Conservation (phyloP, 2,113 vertebrate genomes). For the Brachypteracias leptosomus region DNA sequence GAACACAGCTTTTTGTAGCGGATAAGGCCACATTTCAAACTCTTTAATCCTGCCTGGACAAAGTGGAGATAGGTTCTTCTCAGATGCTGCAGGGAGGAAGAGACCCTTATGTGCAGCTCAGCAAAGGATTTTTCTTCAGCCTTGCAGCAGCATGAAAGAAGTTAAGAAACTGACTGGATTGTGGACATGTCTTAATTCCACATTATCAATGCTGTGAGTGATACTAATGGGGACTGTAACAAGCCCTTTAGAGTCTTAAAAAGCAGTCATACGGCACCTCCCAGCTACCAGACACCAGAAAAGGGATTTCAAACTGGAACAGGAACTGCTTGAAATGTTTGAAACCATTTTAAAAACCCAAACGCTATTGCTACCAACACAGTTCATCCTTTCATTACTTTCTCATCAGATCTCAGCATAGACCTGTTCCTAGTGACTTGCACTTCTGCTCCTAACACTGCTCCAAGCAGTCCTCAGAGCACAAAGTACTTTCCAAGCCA, state of each 20-base stretch:
- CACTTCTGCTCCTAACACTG: neutral
- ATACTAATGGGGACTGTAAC: rapidly evolving
- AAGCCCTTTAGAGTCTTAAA: neutral
- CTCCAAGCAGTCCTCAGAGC: neutral
- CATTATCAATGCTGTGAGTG: rapidly evolving
- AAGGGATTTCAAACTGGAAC: neutral
- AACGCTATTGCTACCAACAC: neutral
- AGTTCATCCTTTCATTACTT: neutral
- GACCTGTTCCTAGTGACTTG: neutral
- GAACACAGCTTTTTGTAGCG: neutral
- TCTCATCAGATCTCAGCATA: neutral
- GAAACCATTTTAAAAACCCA: neutral
- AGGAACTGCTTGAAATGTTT: neutral
- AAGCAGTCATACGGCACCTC: neutral
- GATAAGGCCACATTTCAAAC: neutral
- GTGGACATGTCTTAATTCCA: neutral
- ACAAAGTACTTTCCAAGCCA: neutral
- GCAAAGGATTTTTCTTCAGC: neutral
- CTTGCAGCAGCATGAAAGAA: neutral
- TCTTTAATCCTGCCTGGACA: neutral
- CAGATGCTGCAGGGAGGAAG: neutral
- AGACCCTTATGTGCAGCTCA: rapidly evolving
- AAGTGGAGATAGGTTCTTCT: neutral
- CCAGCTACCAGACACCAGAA: neutral
- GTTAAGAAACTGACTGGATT: neutral